These are phyloP conservation scores for Onchidella celtica DNA, from an alignment of 2,888 invertebrate genomes.

Conservation along the genomic window DNA sequence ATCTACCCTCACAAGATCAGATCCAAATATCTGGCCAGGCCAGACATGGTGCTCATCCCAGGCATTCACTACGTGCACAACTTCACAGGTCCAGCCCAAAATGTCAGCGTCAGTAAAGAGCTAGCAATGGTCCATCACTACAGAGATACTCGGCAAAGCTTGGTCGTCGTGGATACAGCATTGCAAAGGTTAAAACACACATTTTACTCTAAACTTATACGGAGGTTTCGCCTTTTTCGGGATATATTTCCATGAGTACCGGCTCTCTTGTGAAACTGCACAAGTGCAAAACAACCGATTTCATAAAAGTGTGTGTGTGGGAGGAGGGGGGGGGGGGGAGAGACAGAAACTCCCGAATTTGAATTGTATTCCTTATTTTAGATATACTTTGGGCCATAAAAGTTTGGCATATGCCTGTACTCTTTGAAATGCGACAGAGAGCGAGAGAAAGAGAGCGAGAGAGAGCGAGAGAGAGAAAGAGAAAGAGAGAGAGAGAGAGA, in stretches of 20 bases:
- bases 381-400: no score
- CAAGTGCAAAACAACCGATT: background rate
- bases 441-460: no score
- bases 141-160: background rate
- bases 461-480: no score
- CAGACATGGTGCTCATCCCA: background rate
- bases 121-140: constrained; percentile 25
- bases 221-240: background rate
- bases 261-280: background rate
- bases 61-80: constrained; percentile 11
- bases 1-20: background rate
- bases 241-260: background rate
- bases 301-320: no score
- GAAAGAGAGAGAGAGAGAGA: background rate
- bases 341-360: no score
- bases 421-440: constrained; percentile 20
- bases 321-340: no score
- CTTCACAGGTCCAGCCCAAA: background rate
- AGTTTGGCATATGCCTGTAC: no score
- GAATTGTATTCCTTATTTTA: no score
- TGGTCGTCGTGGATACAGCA: background rate
- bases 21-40: constrained; percentile 14
- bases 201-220: background rate
- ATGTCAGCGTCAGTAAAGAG: background rate
- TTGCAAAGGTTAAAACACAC: background rate